These are phyloP conservation scores for Drosophila prolongata DNA, from an alignment of 2,888 invertebrate species.

Conservation along the genomic window DNA sequence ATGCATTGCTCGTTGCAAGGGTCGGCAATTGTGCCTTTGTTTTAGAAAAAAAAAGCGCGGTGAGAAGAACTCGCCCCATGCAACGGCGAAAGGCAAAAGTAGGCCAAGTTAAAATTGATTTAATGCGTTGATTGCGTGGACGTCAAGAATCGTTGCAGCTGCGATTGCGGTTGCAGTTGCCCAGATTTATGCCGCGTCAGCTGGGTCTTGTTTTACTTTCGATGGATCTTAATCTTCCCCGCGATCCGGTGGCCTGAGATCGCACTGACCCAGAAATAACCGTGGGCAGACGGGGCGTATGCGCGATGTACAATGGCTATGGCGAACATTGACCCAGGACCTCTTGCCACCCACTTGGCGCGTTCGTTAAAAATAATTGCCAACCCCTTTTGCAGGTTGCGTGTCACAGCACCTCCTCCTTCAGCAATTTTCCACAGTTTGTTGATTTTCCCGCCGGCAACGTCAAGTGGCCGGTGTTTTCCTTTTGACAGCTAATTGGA, in stretches of 20 bases:
- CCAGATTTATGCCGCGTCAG: conserved; percentile 62
- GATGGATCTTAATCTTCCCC: conserved; percentile 48
- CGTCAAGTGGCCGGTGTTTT: conserved; percentile 53
- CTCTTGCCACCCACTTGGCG: conserved; percentile 4
- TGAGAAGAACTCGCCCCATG: conserved; percentile 36
- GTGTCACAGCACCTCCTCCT: conserved; percentile 31
- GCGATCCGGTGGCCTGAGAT: conserved; percentile 33
- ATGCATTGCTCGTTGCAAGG: conserved; percentile 51
- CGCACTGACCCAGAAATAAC: conserved; percentile 24
- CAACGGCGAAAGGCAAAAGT: conserved; percentile 56
- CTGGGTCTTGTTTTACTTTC: conserved; percentile 50
- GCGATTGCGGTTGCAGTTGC: conserved; percentile 37
- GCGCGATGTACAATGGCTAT: conserved; percentile 33
- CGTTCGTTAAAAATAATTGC: conserved; percentile 77
- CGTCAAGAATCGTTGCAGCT: conserved; percentile 25
- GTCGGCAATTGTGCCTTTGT: conserved; percentile 46
- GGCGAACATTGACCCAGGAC: conserved; percentile 71
- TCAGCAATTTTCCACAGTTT: conserved; percentile 13
- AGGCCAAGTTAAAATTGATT: conserved; percentile 83
- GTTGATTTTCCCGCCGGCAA: conserved; percentile 29
- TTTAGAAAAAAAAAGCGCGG: conserved; percentile 15
- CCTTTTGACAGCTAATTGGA: conserved; percentile 67
- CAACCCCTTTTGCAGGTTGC: conserved; percentile 43
- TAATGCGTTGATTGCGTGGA: conserved; percentile 73
- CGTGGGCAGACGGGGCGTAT: conserved; percentile 51